phyloP scores from a whole-genome alignment of 1,140 invertebrate species.

The Andricus grossulariae region DNA sequence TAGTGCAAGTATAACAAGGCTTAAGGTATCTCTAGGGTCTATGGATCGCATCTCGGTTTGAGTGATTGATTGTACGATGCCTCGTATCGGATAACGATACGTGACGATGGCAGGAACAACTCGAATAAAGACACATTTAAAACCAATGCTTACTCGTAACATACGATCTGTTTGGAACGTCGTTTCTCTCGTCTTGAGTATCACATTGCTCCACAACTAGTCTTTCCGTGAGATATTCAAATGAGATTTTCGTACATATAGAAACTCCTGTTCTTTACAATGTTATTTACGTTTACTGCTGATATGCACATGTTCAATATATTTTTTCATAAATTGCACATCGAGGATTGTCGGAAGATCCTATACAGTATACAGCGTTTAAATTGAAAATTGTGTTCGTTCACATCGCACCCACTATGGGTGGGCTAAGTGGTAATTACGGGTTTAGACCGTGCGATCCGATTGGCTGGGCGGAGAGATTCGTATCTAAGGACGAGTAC shows the following conservation, averaged over 20 bases:
- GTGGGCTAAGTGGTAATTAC: conserved; percentile 68
- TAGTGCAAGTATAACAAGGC: conserved; percentile 49
- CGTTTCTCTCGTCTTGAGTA: conserved; percentile 29
- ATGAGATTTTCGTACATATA: conserved; percentile 7
- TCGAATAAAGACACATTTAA: conserved; percentile 39
- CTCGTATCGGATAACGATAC: conserved; percentile 50
- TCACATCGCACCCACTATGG: conserved; percentile 57
- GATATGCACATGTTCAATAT: not conserved
- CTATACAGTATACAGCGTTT: conserved; percentile 36
- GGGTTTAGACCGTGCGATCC: conserved; percentile 60
- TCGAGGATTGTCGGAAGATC: conserved; percentile 16
- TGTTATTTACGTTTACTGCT: not conserved
- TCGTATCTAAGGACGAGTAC: conserved; percentile 59
- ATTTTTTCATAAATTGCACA: not conserved
- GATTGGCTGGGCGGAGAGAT: conserved; percentile 69
- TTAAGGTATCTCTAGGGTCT: conserved; percentile 37
- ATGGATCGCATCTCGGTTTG: conserved; percentile 45
- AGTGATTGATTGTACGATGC: conserved; percentile 55
- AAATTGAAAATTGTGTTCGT: conserved; percentile 61
- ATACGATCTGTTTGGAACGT: not conserved
- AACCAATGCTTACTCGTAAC: conserved; percentile 31
- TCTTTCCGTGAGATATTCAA: conserved; percentile 8
- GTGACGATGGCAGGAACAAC: conserved; percentile 44
- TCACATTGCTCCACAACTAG: conserved; percentile 23
- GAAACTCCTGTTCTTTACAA: not conserved